Percentiles rank a stretch among this genome's conserved stretches.
These are phyloP conservation scores for Maccullochella peelii DNA, from an alignment of 2,113 vertebrate species.

Conservation along the genomic window DNA sequence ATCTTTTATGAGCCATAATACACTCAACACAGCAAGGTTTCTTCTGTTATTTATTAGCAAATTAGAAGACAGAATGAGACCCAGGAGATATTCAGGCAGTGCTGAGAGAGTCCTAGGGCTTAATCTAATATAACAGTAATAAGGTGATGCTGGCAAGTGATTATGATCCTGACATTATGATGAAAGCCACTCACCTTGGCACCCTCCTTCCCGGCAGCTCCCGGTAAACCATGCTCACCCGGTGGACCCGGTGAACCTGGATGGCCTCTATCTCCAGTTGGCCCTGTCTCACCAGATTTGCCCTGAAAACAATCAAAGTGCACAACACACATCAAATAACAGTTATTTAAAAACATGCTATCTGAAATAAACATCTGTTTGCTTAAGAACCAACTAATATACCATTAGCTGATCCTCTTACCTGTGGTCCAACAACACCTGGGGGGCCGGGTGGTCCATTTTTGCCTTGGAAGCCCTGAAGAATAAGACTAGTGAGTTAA, in stretches of 20 bases:
- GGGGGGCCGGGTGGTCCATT: slow-evolving; percentile 89
- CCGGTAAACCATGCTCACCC: slow-evolving; percentile 92
- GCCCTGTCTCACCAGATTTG: slow-evolving; percentile 90
- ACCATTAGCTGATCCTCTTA: slow-evolving; percentile 57
- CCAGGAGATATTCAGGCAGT: slow-evolving; percentile 48
- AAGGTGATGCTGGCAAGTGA: slow-evolving; percentile 36
- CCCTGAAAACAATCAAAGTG: slow-evolving; percentile 80
- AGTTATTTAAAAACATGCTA: background rate
- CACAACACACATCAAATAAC: background rate
- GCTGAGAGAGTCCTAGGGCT: slow-evolving; percentile 48
- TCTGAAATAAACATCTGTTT: background rate
- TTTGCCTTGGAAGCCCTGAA: slow-evolving; percentile 88
- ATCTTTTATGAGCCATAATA: slow-evolving; percentile 74
- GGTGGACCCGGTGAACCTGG: slow-evolving; percentile 93
- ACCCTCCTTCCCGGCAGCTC: slow-evolving; percentile 90
- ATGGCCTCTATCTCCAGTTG: slow-evolving; percentile 91
- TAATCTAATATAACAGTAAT: slow-evolving; percentile 57
- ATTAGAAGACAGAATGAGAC: slow-evolving; percentile 64
- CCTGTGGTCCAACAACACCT: slow-evolving; percentile 94
- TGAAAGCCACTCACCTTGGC: slow-evolving; percentile 86
- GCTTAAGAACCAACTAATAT: background rate
- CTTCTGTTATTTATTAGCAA: slow-evolving; percentile 68
- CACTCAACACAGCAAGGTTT: slow-evolving; percentile 54
- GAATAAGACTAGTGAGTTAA: slow-evolving; percentile 35
- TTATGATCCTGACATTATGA: slow-evolving; percentile 44